Percentiles rank a stretch among this genome's conserved stretches.
Evolutionary conservation across 2,888 invertebrate species (phyloP).

Genomic region (Drosophila mulleri): DNA sequence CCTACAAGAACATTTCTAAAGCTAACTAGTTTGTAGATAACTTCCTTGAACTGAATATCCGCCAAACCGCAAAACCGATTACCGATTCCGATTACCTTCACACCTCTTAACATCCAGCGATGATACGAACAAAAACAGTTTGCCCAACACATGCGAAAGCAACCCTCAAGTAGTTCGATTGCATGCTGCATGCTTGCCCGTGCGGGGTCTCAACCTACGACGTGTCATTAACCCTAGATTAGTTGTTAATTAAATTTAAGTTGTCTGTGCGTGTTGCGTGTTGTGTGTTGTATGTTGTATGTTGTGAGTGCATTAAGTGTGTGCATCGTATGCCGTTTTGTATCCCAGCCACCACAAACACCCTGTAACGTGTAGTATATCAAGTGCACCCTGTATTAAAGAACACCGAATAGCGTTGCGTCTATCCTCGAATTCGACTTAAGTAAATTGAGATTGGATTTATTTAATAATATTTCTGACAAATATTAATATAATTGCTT

Average conservation of each 20-base stretch:
- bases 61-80: slow-evolving; percentile 18
- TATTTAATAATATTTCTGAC: slow-evolving; percentile 15
- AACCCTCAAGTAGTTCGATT: slow-evolving; percentile 40
- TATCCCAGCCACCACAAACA: slow-evolving; percentile 23
- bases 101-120: slow-evolving; percentile 44
- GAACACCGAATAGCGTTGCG: slow-evolving; percentile 54
- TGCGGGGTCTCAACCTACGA: slow-evolving; percentile 22
- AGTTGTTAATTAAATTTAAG: slow-evolving; percentile 29
- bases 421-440: slow-evolving; percentile 48
- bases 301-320: slow-evolving; percentile 23
- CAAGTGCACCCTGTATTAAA: slow-evolving; percentile 63
- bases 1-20: slow-evolving; percentile 24
- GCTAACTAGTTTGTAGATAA: slow-evolving; percentile 44
- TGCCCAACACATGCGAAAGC: slow-evolving; percentile 28
- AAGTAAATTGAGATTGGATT: slow-evolving; percentile 41
- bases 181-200: slow-evolving; percentile 51
- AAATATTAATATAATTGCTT: slow-evolving; percentile 45
- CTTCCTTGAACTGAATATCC: slow-evolving; percentile 18
- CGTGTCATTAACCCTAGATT: slow-evolving; percentile 30
- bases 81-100: slow-evolving; percentile 30
- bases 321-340: slow-evolving; percentile 20
- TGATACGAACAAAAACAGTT: slow-evolving; percentile 46
- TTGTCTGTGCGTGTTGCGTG: slow-evolving; percentile 25
- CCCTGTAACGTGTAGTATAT: slow-evolving; percentile 44
- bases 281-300: slow-evolving; percentile 22